Evolutionary conservation across 92 coral and sea anemone species (phyloP), one percentile per base, ranked within the genome.

Genomic region (Montipora capitata): DNA sequence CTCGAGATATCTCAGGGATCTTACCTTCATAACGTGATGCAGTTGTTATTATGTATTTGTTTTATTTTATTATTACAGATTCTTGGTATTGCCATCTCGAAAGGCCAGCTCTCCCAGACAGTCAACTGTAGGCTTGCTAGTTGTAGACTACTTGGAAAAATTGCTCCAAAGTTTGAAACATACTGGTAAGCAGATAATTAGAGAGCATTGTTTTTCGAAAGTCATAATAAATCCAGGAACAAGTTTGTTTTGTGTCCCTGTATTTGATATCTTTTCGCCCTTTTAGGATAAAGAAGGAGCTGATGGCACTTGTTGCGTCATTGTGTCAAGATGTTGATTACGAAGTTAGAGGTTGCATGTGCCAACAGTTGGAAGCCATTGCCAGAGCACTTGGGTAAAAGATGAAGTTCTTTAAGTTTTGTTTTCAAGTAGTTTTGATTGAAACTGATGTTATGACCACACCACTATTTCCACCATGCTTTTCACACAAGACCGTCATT

Each of bases 311-410:
- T 45, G 99, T 96, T 7, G 96, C 98, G n/a, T 94, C 99, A 11
- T 76, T 97, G 65, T 96, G 98, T 81, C 99, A 97, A 89, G 99
- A 97, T 91, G 99, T 97, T 41, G 99, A 97, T 80, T 97, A 97
- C 67, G 99, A 97, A 91, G 99, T 97, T 52, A 89, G 99, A 72
- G 99, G 94, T 5, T 97, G 99, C 84, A 97, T 97, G 99, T 97
- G 99, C 74, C 93, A 87, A 44, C 95, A 97, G 77, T 88, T 97
- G 76, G 98, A 97, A 71, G 84, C 92, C 15, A 90, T 97, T 80
- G 98, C 98, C 38, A 94, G 96, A 83, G 97, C 98, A 68, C 88
- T 97, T 58, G 99, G 99, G 99, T 97, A 81, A 84, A 96, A 74
- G 15, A 5, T 27, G 43, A 13, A 15, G 7, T 15, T 17, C 10